These are phyloP conservation scores for Samia ricini DNA, from an alignment of 1,140 invertebrate species.

Conservation along the genomic window DNA sequence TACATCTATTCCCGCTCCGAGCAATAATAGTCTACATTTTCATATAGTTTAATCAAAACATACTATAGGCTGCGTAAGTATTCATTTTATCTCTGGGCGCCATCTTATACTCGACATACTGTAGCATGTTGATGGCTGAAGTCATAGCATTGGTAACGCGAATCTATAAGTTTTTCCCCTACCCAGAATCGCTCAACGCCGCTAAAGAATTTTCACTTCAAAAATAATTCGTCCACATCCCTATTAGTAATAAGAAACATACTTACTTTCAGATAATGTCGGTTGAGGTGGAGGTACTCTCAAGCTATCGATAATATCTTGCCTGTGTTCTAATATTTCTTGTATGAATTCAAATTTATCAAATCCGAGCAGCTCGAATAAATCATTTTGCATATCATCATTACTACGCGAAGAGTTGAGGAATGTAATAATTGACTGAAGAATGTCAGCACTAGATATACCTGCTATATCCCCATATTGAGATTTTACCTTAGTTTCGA, in stretches of 20 bases:
- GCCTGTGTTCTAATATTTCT: slow-evolving; percentile 85
- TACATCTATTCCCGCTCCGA: too few species aligned
- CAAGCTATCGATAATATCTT: slow-evolving; percentile 77
- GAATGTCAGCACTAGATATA: slow-evolving; percentile 79
- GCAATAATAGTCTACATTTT: too few species aligned
- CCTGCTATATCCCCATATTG: slow-evolving; percentile 67
- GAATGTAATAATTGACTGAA: slow-evolving; percentile 79
- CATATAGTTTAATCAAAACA: not conserved
- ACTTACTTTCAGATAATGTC: slow-evolving; percentile 57
- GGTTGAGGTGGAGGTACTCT: slow-evolving; percentile 53
- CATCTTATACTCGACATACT: too few species aligned
- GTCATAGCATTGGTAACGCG: too few species aligned
- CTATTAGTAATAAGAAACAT: not conserved
- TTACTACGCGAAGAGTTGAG: slow-evolving; percentile 81
- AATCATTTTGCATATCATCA: slow-evolving; percentile 90
- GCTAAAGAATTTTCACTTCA: too few species aligned
- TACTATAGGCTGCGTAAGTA: too few species aligned
- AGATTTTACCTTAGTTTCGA: slow-evolving; percentile 79
- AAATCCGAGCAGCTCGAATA: slow-evolving; percentile 93
- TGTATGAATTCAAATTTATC: slow-evolving; percentile 92
- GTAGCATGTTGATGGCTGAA: too few species aligned
- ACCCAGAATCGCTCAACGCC: too few species aligned
- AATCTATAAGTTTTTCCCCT: too few species aligned
- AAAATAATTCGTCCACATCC: not conserved
- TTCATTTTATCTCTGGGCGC: too few species aligned